Evolutionary conservation across 2,797 vertebrate species (phyloP).

Genomic region (Sebastes dallii): DNA sequence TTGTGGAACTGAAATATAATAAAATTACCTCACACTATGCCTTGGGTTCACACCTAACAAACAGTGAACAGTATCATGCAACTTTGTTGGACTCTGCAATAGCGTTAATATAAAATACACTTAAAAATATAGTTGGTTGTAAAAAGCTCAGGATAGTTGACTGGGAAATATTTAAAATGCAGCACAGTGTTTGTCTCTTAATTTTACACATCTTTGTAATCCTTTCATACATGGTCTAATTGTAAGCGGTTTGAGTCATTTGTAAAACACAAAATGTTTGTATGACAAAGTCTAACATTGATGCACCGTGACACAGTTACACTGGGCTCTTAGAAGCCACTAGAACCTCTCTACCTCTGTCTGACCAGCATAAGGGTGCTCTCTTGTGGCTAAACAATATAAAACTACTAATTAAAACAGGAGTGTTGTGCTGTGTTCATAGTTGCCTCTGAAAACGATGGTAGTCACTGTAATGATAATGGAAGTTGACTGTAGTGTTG

Average conservation of each 20-base stretch:
- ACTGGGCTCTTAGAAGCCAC: background rate
- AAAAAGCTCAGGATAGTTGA: background rate
- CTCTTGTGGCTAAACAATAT: background rate
- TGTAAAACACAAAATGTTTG: background rate
- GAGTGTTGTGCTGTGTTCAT: background rate
- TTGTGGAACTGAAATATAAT: background rate
- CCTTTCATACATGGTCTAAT: background rate
- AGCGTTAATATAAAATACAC: too few relatives aligned
- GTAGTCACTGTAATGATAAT: background rate
- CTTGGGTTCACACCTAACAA: background rate
- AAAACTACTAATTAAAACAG: background rate
- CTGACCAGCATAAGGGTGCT: background rate
- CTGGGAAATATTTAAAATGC: background rate
- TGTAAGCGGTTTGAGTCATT: background rate
- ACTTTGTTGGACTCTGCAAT: too few relatives aligned
- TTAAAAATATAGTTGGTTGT: background rate
- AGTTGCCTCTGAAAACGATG: background rate
- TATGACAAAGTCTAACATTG: background rate
- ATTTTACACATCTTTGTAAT: background rate
- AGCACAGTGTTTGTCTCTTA: background rate
- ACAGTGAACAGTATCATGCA: background rate
- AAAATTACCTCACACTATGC: background rate
- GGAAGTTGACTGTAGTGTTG: background rate
- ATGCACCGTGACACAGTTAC: background rate
- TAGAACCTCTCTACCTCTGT: background rate